These are phyloP conservation scores for Chinchilla lanigera DNA, from an alignment of 2,113 vertebrate species.

Conservation along the genomic window DNA sequence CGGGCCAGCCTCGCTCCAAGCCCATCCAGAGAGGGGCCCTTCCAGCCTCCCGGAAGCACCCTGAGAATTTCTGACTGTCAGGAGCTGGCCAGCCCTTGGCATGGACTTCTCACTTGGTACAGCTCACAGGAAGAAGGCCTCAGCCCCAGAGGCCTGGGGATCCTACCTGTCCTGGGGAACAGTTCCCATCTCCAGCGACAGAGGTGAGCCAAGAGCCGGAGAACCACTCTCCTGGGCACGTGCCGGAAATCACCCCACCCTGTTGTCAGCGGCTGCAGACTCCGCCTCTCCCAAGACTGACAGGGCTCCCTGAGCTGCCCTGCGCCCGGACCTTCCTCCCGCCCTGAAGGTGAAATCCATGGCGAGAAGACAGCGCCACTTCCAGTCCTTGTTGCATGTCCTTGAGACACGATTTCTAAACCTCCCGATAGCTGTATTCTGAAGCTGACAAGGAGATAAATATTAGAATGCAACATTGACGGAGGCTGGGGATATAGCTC, in stretches of 20 bases:
- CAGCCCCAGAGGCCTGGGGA: neutral
- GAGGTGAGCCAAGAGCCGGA: neutral
- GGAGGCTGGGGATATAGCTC: too few species aligned
- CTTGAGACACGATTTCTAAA: neutral
- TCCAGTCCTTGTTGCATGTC: neutral
- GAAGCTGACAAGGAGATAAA: neutral
- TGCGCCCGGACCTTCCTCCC: neutral
- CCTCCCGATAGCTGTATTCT: neutral
- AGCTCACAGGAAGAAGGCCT: neutral
- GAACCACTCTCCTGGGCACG: neutral
- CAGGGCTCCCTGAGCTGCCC: neutral
- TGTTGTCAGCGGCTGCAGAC: neutral
- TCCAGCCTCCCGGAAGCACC: neutral
- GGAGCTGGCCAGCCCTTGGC: neutral
- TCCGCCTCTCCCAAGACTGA: neutral
- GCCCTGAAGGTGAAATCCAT: neutral
- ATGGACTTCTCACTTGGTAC: neutral
- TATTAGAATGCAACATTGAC: neutral
- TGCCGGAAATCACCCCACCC: neutral
- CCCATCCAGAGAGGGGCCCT: neutral
- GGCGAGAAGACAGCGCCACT: neutral
- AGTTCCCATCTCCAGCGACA: neutral
- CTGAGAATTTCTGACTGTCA: neutral
- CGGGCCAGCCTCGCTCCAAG: neutral
- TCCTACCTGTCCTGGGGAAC: accelerated